These are phyloP conservation scores for Morpho deidamia DNA, from an alignment of 2,888 invertebrate genomes.

Conservation along the genomic window DNA sequence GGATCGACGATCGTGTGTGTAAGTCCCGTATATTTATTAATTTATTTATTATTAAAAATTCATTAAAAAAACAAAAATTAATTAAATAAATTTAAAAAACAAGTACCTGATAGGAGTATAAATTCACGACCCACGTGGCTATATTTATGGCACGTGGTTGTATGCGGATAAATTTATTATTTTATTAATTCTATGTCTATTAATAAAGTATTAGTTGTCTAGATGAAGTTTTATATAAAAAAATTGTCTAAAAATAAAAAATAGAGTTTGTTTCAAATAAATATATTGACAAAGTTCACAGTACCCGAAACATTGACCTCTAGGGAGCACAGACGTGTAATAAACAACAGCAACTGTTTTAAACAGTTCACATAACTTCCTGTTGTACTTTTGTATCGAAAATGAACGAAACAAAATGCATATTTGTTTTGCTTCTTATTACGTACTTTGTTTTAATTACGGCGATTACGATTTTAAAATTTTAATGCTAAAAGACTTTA, in stretches of 20 bases:
- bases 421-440: conserved; percentile 1
- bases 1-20: too few species aligned
- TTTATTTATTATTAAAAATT: too few species aligned
- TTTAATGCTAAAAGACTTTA: not conserved
- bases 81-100: too few species aligned
- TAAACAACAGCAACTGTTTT: conserved; percentile 14
- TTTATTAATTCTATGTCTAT: too few species aligned
- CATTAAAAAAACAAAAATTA: too few species aligned
- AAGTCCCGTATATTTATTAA: too few species aligned
- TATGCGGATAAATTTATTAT: too few species aligned
- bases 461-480: not conserved
- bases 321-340: conserved; percentile 9
- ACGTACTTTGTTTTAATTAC: not conserved
- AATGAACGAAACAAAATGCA: conserved; percentile 1
- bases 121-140: too few species aligned
- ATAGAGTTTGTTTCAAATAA: too few species aligned
- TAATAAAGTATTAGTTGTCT: not conserved
- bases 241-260: too few species aligned
- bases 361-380: conserved; percentile 6
- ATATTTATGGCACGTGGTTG: too few species aligned
- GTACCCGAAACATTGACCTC: conserved; percentile 12
- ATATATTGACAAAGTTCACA: not conserved
- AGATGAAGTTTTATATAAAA: not conserved
- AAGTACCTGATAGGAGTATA: too few species aligned
- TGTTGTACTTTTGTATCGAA: conserved; percentile 6